Percentiles rank a stretch among this genome's conserved stretches.
These are phyloP conservation scores for Artibeus lituratus DNA, from an alignment of 2,797 vertebrate species.

Conservation along the genomic window DNA sequence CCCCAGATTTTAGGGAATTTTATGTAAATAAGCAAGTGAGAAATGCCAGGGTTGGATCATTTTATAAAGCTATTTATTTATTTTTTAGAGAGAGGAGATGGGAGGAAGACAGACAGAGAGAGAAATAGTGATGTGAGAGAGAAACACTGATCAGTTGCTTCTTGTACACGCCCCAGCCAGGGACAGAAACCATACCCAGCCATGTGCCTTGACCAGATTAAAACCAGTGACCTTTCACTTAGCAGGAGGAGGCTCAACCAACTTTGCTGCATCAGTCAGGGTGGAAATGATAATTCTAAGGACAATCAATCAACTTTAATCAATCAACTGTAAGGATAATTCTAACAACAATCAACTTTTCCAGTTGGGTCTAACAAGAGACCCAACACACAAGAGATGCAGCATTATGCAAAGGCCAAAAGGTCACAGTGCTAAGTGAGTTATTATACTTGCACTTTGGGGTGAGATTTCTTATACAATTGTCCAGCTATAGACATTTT, in stretches of 20 bases:
- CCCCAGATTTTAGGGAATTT: not conserved
- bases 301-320: too few species aligned
- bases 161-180: not conserved
- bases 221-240: not conserved
- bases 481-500: not conserved
- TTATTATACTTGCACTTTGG: not conserved
- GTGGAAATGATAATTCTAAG: not conserved
- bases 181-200: not conserved
- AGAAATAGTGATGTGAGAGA: not conserved
- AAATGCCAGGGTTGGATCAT: not conserved
- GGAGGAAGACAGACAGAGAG: not conserved
- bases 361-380: not conserved
- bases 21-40: not conserved
- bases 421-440: not conserved
- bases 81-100: not conserved
- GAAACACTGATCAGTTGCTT: not conserved
- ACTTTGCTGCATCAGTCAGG: not conserved
- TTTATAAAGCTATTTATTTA: not conserved
- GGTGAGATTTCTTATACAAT: not conserved
- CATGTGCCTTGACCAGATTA: not conserved
- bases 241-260: not conserved
- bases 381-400: not conserved
- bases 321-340: too few species aligned
- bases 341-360: not conserved
- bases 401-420: not conserved